Percentiles rank a stretch among this genome's conserved stretches.
Evolutionary conservation across 2,113 vertebrate species (phyloP).

Genomic region (Hirundichthys speculiger): DNA sequence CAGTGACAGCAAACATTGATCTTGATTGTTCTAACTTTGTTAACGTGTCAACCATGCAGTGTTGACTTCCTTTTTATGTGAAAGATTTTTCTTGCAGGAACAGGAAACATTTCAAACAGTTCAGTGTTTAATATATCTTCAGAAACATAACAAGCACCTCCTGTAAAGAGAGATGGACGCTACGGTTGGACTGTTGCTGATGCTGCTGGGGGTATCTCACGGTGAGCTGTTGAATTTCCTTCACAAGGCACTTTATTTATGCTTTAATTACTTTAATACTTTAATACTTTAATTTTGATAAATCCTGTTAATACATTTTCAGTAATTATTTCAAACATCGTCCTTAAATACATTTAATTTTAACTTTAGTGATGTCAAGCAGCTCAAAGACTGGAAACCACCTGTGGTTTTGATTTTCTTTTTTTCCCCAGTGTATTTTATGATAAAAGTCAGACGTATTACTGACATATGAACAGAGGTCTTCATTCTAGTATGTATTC

Average conservation of each 20-base stretch:
- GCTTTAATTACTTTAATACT: background rate
- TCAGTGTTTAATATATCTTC: background rate
- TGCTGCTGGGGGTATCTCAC: conserved; percentile 14
- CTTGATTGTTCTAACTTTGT: too few species aligned
- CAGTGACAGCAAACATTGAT: too few species aligned
- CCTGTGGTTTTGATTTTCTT: background rate
- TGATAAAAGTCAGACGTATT: too few species aligned
- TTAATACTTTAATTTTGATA: background rate
- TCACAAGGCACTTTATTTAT: too few species aligned
- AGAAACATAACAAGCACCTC: background rate
- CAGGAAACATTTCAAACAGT: background rate
- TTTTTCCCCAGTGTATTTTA: background rate
- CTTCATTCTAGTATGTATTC: too few species aligned
- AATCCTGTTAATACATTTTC: background rate
- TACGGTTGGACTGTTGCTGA: conserved; percentile 22
- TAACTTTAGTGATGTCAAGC: too few species aligned
- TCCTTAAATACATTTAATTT: too few species aligned
- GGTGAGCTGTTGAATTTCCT: background rate
- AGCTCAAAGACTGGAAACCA: too few species aligned
- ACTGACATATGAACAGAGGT: too few species aligned
- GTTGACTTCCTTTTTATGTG: too few species aligned
- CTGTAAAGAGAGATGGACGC: conserved; percentile 19
- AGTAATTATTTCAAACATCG: background rate
- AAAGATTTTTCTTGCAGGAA: background rate
- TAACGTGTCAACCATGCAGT: too few species aligned